Conservation (phyloP, 2,797 vertebrate genomes). For the Peromyscus eremicus region DNA sequence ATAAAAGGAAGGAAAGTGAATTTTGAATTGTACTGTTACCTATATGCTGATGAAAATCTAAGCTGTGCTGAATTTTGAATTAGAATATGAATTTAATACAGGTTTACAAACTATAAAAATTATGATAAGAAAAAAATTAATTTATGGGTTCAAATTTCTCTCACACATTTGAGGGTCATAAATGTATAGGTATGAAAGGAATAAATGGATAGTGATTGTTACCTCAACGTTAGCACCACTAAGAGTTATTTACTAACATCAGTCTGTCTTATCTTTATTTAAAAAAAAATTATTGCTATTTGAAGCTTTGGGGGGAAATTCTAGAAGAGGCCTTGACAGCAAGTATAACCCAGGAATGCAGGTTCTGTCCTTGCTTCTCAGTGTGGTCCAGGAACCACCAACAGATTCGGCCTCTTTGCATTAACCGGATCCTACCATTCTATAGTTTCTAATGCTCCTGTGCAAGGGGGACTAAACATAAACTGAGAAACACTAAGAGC, state of each 20-base stretch:
- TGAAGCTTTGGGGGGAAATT: neutral
- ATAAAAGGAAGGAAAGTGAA: constrained; percentile 77
- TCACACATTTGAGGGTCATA: neutral
- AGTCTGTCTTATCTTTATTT: neutral
- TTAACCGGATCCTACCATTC: neutral
- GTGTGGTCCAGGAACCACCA: neutral
- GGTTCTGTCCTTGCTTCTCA: neutral
- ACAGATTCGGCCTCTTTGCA: neutral
- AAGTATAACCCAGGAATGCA: neutral
- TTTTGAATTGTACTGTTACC: constrained; percentile 66
- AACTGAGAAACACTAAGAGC: neutral
- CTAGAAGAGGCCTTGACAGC: neutral
- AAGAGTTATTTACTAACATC: constrained; percentile 14
- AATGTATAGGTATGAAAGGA: constrained; percentile 26
- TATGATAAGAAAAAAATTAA: neutral
- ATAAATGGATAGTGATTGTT: neutral
- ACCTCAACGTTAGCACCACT: neutral
- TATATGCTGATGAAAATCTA: constrained; percentile 73
- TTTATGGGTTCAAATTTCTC: neutral
- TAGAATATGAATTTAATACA: constrained; percentile 58
- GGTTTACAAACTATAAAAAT: constrained; percentile 51
- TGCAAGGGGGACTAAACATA: neutral
- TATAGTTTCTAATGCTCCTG: neutral
- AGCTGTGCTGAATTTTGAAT: constrained; percentile 53
- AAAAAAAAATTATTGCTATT: neutral